A percentile compares a stretch with the other conserved stretches of the same genome.
Evolutionary conservation across 2,113 vertebrate species (phyloP).

Genomic region (Corydoras sp.): DNA sequence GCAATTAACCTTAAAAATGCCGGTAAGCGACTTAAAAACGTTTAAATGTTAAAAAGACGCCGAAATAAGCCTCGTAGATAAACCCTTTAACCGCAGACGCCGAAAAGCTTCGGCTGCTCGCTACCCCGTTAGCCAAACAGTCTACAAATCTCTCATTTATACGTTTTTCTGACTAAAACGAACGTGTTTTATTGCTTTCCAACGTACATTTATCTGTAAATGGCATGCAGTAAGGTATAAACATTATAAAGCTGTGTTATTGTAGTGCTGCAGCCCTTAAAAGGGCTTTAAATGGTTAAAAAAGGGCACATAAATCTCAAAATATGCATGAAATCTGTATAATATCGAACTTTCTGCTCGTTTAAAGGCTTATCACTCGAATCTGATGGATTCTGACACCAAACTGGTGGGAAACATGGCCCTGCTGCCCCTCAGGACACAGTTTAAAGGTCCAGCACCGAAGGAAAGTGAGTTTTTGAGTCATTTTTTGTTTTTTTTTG

Average conservation of each 20-base stretch:
- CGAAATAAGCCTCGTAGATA: no score
- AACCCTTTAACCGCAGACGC: no score
- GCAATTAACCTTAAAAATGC: slow-evolving; percentile 65
- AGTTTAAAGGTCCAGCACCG: slow-evolving; percentile 94
- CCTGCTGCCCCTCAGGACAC: slow-evolving; percentile 85
- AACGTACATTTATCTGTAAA: no score
- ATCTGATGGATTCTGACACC: slow-evolving; percentile 78
- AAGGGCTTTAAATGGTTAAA: no score
- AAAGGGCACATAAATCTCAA: no score
- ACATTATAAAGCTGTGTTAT: no score
- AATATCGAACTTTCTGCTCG: no score
- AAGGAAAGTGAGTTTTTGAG: slow-evolving; percentile 78
- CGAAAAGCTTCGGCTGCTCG: neutral
- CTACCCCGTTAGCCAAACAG: neutral
- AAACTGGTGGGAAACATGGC: slow-evolving; percentile 95
- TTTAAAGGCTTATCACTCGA: slow-evolving; percentile 90
- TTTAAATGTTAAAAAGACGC: neutral
- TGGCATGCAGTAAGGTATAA: no score
- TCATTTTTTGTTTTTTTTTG: no score
- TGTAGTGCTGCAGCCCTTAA: no score
- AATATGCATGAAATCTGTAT: no score
- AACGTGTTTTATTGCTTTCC: no score
- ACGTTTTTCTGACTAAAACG: neutral
- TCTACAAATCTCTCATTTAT: neutral
- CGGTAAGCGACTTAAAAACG: slow-evolving; percentile 61